These are phyloP conservation scores for Apostichopus japonicus DNA, from an alignment of 35 echinoderm and acorn worm species.

Conservation along the genomic window DNA sequence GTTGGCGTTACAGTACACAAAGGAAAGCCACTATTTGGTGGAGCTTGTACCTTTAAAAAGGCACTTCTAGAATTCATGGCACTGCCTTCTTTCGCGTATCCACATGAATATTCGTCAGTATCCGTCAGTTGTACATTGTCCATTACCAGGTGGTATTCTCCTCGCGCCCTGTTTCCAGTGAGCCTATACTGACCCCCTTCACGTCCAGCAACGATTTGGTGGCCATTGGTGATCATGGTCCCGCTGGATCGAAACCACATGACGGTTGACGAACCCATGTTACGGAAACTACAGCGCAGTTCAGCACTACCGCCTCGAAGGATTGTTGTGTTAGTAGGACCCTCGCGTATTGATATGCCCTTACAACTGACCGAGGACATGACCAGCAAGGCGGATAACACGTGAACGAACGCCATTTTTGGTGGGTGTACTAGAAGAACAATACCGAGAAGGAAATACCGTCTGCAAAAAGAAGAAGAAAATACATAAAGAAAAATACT, in stretches of 20 bases:
- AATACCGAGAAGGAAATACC: too few species aligned
- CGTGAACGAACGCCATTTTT: background rate
- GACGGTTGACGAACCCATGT: background rate
- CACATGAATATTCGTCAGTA: slow-evolving; percentile 20
- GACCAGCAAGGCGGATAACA: background rate
- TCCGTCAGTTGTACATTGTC: slow-evolving; percentile 27
- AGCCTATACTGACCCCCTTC: background rate
- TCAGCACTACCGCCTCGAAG: background rate
- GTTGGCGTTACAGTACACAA: background rate
- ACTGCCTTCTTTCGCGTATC: background rate
- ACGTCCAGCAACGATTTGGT: background rate
- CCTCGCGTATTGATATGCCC: background rate
- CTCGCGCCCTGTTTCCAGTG: background rate
- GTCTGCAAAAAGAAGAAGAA: too few species aligned
- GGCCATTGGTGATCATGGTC: background rate
- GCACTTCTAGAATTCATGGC: slow-evolving; percentile 4
- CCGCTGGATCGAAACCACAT: slow-evolving; percentile 27
- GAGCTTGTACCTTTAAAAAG: background rate
- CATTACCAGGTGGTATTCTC: background rate
- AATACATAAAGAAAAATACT: too few species aligned
- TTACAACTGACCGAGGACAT: background rate
- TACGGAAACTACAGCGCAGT: background rate
- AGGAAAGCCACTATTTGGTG: background rate
- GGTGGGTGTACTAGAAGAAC: too few species aligned
- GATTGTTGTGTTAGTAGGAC: background rate